These are phyloP conservation scores for Latheticus oryzae DNA, from an alignment of 2,888 invertebrate genomes.

Conservation along the genomic window DNA sequence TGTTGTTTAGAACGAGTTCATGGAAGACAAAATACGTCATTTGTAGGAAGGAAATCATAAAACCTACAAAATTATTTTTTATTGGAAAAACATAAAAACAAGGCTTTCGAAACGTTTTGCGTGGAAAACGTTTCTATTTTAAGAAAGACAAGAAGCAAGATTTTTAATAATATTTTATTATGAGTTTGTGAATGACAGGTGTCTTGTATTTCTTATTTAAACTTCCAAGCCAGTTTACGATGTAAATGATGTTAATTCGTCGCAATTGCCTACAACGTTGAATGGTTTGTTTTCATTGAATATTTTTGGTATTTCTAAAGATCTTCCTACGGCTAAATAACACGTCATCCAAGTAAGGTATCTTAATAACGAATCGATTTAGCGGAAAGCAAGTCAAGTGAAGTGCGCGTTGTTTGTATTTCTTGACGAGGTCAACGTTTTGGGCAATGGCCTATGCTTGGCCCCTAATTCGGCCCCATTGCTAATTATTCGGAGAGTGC, in stretches of 20 bases:
- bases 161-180: no score
- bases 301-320: no score
- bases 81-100: constrained; percentile 6
- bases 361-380: constrained; percentile 20
- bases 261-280: no score
- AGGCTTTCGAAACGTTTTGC: no score
- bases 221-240: no score
- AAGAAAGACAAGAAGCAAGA: no score
- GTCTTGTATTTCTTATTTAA: no score
- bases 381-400: neutral
- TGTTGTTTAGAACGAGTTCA: constrained; percentile 8
- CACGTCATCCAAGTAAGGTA: neutral
- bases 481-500: constrained; percentile 37
- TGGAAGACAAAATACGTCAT: constrained; percentile 8
- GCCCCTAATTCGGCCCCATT: constrained; percentile 37
- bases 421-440: constrained; percentile 33
- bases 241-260: no score
- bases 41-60: constrained; percentile 7
- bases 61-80: constrained; percentile 1
- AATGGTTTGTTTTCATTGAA: neutral
- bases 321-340: constrained; percentile 2
- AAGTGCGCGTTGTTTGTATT: constrained; percentile 32
- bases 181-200: no score
- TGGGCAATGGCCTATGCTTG: constrained; percentile 36
- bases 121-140: no score